These are phyloP conservation scores for Macrophya annulata DNA, from an alignment of 2,888 invertebrate species.

Conservation along the genomic window DNA sequence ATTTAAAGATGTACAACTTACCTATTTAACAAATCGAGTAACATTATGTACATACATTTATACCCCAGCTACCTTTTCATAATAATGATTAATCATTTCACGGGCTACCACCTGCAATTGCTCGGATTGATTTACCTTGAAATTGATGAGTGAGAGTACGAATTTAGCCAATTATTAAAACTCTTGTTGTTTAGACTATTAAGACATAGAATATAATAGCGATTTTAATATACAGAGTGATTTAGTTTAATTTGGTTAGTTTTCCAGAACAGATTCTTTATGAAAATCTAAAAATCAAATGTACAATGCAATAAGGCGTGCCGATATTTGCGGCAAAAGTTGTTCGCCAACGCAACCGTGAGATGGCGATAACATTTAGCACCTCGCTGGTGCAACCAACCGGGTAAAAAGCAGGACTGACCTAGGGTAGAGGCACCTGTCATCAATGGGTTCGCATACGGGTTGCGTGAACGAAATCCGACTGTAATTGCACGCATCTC, in stretches of 20 bases:
- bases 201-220: not conserved
- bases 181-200: not conserved
- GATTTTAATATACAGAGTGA: not conserved
- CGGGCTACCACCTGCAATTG: not conserved
- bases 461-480: no score
- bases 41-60: not conserved
- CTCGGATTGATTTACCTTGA: not conserved
- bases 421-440: no score
- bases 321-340: no score
- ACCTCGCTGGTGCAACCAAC: no score
- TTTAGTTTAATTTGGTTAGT: not conserved
- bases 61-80: not conserved
- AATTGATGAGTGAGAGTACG: conserved; percentile 9
- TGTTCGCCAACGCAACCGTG: no score
- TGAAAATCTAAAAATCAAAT: no score
- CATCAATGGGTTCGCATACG: no score
- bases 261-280: not conserved
- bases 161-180: not conserved
- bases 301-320: no score
- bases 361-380: no score
- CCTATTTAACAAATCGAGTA: not conserved
- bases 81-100: not conserved
- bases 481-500: no score
- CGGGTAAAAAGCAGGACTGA: no score
- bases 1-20: not conserved